phyloP scores from a whole-genome alignment of 2,888 invertebrate genomes.

The Scrobipalpa atriplicella region DNA sequence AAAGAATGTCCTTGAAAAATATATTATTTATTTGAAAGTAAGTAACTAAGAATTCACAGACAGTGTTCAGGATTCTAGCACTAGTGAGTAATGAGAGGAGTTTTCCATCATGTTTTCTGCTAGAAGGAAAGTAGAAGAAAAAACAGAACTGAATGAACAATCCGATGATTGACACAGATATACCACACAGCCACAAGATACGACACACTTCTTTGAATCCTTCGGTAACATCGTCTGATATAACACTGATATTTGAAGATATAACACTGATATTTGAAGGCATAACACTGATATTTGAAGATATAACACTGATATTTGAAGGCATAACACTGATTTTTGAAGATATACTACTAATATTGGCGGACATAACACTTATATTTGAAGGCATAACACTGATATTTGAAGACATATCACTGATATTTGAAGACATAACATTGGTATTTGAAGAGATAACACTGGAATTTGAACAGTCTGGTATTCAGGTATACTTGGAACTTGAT shows the following conservation, averaged over 20 bases:
- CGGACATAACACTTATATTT: no score
- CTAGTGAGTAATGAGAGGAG: constrained; percentile 56
- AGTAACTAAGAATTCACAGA: constrained; percentile 46
- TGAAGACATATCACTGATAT: no score
- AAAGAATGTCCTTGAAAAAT: constrained; percentile 29
- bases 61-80: constrained; percentile 53
- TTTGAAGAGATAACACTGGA: no score
- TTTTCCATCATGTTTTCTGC: constrained; percentile 60
- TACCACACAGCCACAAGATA: constrained; percentile 51
- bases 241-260: background rate
- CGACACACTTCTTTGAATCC: constrained; percentile 24
- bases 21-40: constrained; percentile 22
- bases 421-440: no score
- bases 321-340: no score
- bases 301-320: no score
- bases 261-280: no score
- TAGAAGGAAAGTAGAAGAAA: constrained; percentile 46
- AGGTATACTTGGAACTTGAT: no score
- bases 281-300: no score
- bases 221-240: background rate
- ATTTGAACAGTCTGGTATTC: no score
- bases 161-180: constrained; percentile 47
- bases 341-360: no score
- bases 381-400: no score
- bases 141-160: constrained; percentile 49